Conservation (phyloP, 2,797 vertebrate species). For the Sphenopsis melanotis region DNA sequence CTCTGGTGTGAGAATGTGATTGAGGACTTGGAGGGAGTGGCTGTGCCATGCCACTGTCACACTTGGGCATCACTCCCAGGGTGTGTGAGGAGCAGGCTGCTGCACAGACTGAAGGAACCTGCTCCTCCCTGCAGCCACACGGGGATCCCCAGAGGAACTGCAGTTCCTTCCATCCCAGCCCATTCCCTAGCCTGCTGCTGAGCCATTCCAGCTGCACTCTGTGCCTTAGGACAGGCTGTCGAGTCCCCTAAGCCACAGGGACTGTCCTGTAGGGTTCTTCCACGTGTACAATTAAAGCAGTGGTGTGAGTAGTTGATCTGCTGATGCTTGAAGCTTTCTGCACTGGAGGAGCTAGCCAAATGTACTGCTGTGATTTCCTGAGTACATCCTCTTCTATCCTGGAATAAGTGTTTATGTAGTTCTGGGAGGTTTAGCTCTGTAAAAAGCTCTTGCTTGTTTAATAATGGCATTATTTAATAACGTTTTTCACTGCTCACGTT, state of each 20-base stretch:
- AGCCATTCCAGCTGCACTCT: not conserved
- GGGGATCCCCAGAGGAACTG: not conserved
- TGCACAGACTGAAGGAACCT: not conserved
- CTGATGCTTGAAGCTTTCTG: constrained; percentile 4
- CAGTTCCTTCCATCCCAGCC: not conserved
- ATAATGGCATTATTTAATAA: constrained; percentile 1
- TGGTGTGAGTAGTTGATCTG: not conserved
- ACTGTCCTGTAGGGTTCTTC: not conserved
- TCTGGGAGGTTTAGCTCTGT: not conserved
- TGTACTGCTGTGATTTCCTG: not conserved
- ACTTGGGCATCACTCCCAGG: not conserved
- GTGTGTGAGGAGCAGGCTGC: not conserved
- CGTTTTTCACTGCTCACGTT: not conserved
- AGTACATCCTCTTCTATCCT: not conserved
- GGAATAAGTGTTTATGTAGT: not conserved
- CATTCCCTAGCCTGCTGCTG: not conserved
- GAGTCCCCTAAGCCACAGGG: not conserved
- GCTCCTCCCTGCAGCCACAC: not conserved
- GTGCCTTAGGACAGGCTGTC: constrained; percentile 24
- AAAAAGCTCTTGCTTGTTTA: not conserved
- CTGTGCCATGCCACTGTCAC: not conserved
- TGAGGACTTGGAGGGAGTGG: not conserved
- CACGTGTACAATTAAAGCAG: not conserved
- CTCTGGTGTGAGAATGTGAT: not conserved
- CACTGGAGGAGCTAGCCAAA: not conserved